Percentiles rank a stretch among this genome's conserved stretches.
Evolutionary conservation across 23 tunicate genomes (phyloP).

Genomic region (Pegea sp.): DNA sequence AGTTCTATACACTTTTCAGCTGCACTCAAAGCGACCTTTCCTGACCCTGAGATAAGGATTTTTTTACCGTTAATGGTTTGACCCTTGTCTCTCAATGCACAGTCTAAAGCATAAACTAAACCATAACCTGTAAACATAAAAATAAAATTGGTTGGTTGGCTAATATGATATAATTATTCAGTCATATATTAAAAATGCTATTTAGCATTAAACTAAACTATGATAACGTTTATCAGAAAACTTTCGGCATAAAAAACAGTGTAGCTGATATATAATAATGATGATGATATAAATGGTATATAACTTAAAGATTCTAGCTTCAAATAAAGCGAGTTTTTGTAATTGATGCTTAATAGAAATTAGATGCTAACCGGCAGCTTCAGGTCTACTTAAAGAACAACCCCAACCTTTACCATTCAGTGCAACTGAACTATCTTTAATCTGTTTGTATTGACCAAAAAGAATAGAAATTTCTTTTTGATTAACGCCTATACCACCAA

Average conservation of each 20-base stretch:
- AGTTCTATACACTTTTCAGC: neutral
- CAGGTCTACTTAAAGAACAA: neutral
- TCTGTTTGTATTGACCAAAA: constrained; percentile 2
- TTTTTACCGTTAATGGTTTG: neutral
- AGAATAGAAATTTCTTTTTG: neutral
- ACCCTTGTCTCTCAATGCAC: neutral
- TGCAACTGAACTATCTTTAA: neutral
- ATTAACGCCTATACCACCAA: constrained; percentile 3
- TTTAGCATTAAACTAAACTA: no score
- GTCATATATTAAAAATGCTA: neutral
- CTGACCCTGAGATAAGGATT: constrained; percentile 1
- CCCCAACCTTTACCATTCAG: constrained; percentile 2
- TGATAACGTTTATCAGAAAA: no score
- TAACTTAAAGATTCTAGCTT: neutral
- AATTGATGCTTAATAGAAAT: neutral
- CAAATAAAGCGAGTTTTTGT: neutral
- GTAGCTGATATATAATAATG: no score
- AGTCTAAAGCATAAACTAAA: neutral
- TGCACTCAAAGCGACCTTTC: constrained; percentile 1
- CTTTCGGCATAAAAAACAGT: no score
- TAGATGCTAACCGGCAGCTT: constrained; percentile 1
- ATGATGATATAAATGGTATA: no score
- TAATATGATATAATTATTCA: neutral
- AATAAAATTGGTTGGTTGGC: neutral
- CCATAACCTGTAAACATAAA: neutral